Conservation (phyloP, 2,797 vertebrate species). For the Phrynocephalus forsythii region DNA sequence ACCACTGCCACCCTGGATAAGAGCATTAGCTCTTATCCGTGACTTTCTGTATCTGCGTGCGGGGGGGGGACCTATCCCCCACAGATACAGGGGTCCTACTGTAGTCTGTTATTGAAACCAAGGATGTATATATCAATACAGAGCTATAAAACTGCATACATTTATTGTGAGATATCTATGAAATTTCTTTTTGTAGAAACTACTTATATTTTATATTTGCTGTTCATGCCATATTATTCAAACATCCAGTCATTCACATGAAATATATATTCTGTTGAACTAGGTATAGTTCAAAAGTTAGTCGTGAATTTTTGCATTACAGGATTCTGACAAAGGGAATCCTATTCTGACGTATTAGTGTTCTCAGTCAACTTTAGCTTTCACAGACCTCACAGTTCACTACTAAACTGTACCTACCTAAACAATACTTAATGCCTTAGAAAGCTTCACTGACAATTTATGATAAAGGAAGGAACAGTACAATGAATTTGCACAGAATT, state of each 20-base stretch:
- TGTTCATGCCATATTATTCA: not conserved
- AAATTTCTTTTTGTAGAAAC: too few species aligned
- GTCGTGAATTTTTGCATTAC: not conserved
- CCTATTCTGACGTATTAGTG: not conserved
- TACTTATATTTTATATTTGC: not conserved
- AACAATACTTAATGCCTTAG: not conserved
- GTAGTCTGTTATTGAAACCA: too few species aligned
- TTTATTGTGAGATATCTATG: too few species aligned
- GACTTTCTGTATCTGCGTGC: too few species aligned
- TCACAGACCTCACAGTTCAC: not conserved
- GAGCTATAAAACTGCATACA: too few species aligned
- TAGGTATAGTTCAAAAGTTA: not conserved
- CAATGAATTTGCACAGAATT: conserved; percentile 10
- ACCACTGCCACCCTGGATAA: too few species aligned
- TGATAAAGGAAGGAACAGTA: not conserved
- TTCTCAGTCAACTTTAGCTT: not conserved
- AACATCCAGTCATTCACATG: not conserved
- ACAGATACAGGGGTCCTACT: too few species aligned
- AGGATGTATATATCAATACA: too few species aligned
- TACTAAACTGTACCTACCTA: not conserved
- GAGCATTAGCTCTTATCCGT: too few species aligned
- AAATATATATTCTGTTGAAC: not conserved
- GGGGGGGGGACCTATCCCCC: too few species aligned
- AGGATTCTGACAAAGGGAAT: not conserved
- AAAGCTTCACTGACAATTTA: not conserved